phyloP scores from a whole-genome alignment of 2,113 vertebrate genomes.

The Pao palembangensis region DNA sequence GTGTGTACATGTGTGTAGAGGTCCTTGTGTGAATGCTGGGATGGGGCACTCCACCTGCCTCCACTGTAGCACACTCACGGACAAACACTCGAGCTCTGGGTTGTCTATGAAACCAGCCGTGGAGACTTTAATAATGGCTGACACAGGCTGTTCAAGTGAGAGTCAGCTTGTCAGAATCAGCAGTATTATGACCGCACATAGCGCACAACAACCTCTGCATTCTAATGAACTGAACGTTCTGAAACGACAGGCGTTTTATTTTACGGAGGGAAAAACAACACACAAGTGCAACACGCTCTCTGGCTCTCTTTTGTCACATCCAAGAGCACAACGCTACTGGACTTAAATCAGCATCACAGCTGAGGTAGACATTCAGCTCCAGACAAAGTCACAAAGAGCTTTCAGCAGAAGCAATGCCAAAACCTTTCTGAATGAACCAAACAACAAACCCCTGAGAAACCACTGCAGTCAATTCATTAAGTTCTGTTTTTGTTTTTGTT shows the following conservation, averaged over 20 bases:
- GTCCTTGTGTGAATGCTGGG: constrained; percentile 11
- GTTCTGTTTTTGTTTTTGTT: too few species aligned
- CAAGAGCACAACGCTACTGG: too few species aligned
- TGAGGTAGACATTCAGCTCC: too few species aligned
- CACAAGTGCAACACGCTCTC: too few species aligned
- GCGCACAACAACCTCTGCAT: constrained; percentile 32
- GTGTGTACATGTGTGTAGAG: constrained; percentile 15
- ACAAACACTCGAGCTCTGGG: constrained; percentile 30
- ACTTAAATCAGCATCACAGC: too few species aligned
- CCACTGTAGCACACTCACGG: constrained; percentile 10
- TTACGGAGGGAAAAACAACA: too few species aligned
- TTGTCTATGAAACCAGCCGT: constrained; percentile 20
- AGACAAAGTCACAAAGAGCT: too few species aligned
- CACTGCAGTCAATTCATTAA: too few species aligned
- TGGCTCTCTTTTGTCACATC: too few species aligned
- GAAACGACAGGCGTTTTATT: constrained; percentile 2
- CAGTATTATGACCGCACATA: constrained; percentile 17
- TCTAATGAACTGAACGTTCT: constrained; percentile 15
- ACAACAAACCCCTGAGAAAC: too few species aligned
- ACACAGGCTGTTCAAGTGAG: constrained; percentile 36
- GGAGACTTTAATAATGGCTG: constrained; percentile 37
- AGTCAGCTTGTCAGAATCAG: constrained; percentile 43
- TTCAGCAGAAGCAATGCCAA: too few species aligned
- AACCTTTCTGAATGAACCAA: too few species aligned
- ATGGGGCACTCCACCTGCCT: constrained; percentile 45